Evolutionary conservation across 92 coral and sea anemone genomes (phyloP).

Genomic region (Galaxea fascicularis): DNA sequence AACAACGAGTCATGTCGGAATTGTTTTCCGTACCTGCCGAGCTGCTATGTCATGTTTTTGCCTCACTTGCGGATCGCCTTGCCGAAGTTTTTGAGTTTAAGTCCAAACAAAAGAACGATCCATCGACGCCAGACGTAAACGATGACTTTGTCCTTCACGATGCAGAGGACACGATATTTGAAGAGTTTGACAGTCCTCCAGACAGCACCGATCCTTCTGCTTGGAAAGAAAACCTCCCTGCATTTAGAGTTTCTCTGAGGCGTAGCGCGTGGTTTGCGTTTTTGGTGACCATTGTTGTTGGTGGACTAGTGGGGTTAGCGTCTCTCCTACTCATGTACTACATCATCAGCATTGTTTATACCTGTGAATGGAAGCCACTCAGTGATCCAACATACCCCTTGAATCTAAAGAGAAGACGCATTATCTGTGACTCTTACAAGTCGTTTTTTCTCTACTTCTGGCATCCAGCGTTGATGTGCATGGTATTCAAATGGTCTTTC

Average conservation of each 20-base stretch:
- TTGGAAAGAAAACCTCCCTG: constrained; percentile 1
- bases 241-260: constrained; percentile 1
- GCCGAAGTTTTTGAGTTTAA: not conserved
- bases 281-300: not conserved
- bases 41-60: not conserved
- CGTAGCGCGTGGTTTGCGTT: constrained; percentile 4
- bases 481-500: constrained; percentile 39
- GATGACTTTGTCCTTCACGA: not conserved
- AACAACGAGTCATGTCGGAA: constrained; percentile 1
- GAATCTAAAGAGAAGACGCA: not conserved
- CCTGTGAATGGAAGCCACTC: constrained; percentile 14
- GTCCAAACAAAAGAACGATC: not conserved
- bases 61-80: constrained; percentile 5
- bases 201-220: not conserved
- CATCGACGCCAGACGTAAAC: not conserved
- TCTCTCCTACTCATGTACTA: not conserved
- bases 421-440: constrained; percentile 9
- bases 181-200: constrained; percentile 12
- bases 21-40: constrained; percentile 7
- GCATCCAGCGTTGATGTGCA: constrained; percentile 23
- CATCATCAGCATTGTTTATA: not conserved
- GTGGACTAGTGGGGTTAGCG: constrained; percentile 2
- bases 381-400: constrained; percentile 11
- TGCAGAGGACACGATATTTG: constrained; percentile 13
- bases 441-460: constrained; percentile 22